Conservation (phyloP, 2,113 vertebrate species). For the Orycteropus afer region DNA sequence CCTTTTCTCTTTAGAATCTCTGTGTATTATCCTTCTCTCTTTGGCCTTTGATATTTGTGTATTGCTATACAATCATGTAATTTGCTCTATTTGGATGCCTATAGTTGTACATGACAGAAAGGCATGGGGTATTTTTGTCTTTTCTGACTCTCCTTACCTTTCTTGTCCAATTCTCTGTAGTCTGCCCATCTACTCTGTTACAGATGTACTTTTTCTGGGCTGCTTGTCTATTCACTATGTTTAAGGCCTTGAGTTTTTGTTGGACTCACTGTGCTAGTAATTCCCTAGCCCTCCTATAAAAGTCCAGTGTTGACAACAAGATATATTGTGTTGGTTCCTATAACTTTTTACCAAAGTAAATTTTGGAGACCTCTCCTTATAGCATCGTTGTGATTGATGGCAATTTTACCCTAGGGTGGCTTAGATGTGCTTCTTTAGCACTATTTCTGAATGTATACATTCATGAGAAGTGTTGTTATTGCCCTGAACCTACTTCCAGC, state of each 20-base stretch:
- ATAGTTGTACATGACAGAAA: accelerated
- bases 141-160: background rate
- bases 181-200: accelerated
- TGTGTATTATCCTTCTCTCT: accelerated
- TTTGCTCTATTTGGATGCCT: no score
- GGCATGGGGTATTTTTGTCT: accelerated
- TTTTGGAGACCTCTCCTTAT: background rate
- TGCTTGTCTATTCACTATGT: accelerated
- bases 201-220: background rate
- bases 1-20: accelerated
- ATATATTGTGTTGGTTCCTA: accelerated
- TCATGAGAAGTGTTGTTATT: background rate
- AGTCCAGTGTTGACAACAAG: background rate
- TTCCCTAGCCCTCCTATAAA: background rate
- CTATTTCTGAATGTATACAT: background rate
- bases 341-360: background rate
- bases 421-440: background rate
- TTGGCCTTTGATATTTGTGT: accelerated
- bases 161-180: background rate
- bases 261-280: accelerated
- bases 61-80: accelerated
- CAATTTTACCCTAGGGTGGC: background rate
- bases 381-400: background rate
- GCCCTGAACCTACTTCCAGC: background rate
- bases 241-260: background rate